A percentile compares a stretch with the other conserved stretches of the same genome.
Conservation (phyloP, 1,140 invertebrate species). For the Coptotermes formosanus region DNA sequence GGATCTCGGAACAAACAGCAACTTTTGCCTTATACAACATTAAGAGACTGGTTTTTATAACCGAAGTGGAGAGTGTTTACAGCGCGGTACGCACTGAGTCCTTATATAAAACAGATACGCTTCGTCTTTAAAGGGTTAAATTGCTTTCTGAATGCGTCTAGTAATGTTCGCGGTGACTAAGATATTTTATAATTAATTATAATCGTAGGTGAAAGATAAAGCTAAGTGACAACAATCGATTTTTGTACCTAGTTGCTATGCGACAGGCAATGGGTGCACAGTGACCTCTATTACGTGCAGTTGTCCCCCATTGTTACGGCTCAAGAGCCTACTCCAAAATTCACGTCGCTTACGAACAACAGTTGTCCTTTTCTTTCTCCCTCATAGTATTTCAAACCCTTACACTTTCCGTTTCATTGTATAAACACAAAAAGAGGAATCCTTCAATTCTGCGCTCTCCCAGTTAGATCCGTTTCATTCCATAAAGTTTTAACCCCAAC, state of each 20-base stretch:
- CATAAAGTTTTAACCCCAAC: neutral
- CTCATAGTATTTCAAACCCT: neutral
- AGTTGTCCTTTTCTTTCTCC: neutral
- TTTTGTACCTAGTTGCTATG: neutral
- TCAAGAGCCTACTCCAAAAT: neutral
- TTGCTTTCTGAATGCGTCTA: too few species aligned
- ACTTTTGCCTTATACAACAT: too few species aligned
- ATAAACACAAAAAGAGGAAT: conserved; percentile 7
- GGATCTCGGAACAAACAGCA: too few species aligned
- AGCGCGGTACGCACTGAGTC: too few species aligned
- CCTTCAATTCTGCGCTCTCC: neutral
- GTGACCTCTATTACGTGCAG: neutral
- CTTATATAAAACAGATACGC: too few species aligned
- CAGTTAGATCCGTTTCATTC: neutral
- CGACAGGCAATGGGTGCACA: neutral
- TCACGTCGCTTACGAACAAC: neutral
- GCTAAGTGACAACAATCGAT: too few species aligned
- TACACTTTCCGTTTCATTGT: neutral
- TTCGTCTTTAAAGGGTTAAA: too few species aligned
- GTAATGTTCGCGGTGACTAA: too few species aligned
- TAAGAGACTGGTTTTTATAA: too few species aligned
- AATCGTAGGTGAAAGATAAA: too few species aligned
- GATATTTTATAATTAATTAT: too few species aligned
- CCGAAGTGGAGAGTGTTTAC: too few species aligned
- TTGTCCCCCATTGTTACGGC: neutral